These are phyloP conservation scores for Sylvilagus floridanus DNA, from an alignment of 2,797 vertebrate species.

Conservation along the genomic window DNA sequence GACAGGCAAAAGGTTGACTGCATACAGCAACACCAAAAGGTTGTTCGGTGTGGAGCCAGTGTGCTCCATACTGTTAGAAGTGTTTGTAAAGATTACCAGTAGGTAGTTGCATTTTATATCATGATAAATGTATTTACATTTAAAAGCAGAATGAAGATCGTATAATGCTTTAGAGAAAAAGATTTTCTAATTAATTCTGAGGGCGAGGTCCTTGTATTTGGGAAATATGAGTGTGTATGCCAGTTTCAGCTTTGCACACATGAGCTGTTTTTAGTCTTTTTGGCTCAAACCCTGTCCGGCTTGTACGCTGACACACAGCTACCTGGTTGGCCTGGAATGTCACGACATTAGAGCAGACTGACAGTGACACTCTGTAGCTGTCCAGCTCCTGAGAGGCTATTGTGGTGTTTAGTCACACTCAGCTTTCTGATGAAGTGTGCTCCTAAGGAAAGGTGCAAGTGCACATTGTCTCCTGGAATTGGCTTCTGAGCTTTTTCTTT, in stretches of 20 bases:
- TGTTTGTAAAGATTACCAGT: conserved; percentile 44
- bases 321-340: not conserved
- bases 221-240: conserved; percentile 37
- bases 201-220: conserved; percentile 44
- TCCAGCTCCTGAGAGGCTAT: conserved; percentile 55
- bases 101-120: conserved; percentile 58
- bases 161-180: conserved; percentile 55
- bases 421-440: conserved; percentile 35
- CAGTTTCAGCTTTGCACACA: conserved; percentile 56
- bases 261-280: conserved; percentile 14
- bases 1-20: conserved; percentile 36
- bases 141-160: conserved; percentile 57
- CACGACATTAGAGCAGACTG: conserved; percentile 2
- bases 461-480: conserved; percentile 50
- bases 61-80: conserved; percentile 41
- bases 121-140: conserved; percentile 54
- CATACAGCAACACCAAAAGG: conserved; percentile 48
- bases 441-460: conserved; percentile 46
- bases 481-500: conserved; percentile 54
- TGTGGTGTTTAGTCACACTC: conserved; percentile 53
- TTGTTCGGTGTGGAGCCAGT: not conserved
- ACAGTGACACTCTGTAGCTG: conserved; percentile 38
- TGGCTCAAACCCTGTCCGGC: conserved; percentile 4
- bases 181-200: conserved; percentile 66
- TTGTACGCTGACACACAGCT: conserved; percentile 33